Base-by-base conservation (phyloP, 2,113 vertebrate species). In the Cryptomyrus ogoouensis region DNA sequence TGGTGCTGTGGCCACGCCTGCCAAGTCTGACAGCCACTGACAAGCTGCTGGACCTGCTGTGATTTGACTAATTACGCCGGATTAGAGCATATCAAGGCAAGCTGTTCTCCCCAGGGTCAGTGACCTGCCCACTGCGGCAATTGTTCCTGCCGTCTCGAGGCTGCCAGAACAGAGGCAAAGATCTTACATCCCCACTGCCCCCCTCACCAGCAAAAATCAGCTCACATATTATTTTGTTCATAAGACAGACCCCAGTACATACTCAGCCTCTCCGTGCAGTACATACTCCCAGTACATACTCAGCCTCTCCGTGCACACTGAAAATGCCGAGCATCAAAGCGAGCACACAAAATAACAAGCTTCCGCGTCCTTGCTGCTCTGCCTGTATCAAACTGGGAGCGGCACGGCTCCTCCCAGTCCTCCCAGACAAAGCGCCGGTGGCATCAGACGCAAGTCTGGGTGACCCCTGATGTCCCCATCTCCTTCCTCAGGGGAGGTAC, bases 1-100 rank as follows among this genome's bases (percentile, higher is more conserved):
- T 95, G 92, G 89, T 92, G 95, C 94, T 92, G 92, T 94, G 95
- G 95, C 95, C 95, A 95, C 94, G 96, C 95, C 96, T 97, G 97
- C 97, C 98, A 98, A 97, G 97, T 96, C 96, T 96, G 97, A 97
- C 97, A 98, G 96, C 96, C 96, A 96, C 96, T 97, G 97, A 98
- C 98, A 98, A 97, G 97, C 97, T 93, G 97, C 96, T 97, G 93
- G 96, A 96, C 96, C 96, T 97, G 96, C 98, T 99, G 98, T 98
- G 98, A 87, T 87, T 87, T 87, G 97, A 98, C 98, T 99, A 99
- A 99, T 99, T 98, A 98, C 97, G 96, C 95, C 94, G 97, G 98
- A 98, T 99, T 99, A 98, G 96, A 97, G 96, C 97, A 98, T 98
- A 98, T 98, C 98, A 99, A 98, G 97, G 98, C 98, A 98, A 98